These are phyloP conservation scores for Pseudomyrmex pallidus DNA, from an alignment of 1,140 invertebrate genomes.

Conservation along the genomic window DNA sequence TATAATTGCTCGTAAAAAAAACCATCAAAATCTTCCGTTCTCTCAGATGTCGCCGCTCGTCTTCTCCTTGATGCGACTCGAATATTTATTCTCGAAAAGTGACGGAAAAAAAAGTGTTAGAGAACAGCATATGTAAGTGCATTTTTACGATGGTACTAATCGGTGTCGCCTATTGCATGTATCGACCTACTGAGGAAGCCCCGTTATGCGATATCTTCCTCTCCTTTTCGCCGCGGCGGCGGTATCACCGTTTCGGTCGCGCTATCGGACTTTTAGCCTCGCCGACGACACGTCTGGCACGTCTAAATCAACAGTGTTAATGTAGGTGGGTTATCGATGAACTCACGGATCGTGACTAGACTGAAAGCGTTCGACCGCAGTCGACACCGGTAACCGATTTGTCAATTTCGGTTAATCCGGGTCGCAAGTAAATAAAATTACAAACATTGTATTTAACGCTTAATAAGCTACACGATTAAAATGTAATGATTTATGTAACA, in stretches of 20 bases:
- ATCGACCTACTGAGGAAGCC: conserved; percentile 83
- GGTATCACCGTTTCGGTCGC: conserved; percentile 53
- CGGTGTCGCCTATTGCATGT: conserved; percentile 84
- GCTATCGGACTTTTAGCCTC: conserved; percentile 22
- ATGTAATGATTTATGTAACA: background rate
- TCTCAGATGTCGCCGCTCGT: background rate
- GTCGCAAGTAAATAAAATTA: background rate
- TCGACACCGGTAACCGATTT: background rate
- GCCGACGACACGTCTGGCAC: background rate
- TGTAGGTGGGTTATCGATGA: background rate
- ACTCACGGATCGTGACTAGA: conserved; percentile 1
- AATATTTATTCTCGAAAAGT: background rate
- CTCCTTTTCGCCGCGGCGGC: conserved; percentile 57
- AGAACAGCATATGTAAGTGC: conserved; percentile 43
- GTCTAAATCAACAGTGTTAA: conserved; percentile 17
- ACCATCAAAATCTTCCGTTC: background rate
- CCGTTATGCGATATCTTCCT: conserved; percentile 80
- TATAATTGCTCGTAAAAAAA: conserved; percentile 33
- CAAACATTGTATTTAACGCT: background rate
- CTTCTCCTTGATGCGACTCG: too few species aligned
- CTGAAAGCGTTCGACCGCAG: background rate
- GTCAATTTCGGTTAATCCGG: background rate
- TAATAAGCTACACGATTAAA: background rate
- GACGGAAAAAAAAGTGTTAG: background rate
- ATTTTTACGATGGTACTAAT: conserved; percentile 81